Evolutionary conservation across 1,140 invertebrate genomes (phyloP).

Genomic region (Pseudomyrmex concolor): DNA sequence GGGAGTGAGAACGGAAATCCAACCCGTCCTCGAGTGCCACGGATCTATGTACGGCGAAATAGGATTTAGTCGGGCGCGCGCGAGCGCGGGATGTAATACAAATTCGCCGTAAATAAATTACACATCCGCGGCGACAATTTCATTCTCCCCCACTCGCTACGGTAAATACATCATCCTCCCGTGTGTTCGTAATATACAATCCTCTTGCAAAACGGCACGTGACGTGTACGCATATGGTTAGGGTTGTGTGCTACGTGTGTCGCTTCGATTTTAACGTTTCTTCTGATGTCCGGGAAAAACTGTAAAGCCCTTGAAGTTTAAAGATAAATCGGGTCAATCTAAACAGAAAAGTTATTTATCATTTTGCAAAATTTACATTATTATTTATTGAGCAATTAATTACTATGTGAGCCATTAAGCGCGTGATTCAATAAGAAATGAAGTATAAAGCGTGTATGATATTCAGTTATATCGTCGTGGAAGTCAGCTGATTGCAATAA

Average conservation of each 20-base stretch:
- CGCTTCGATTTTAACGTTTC: conserved; percentile 44
- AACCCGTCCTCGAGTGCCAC: conserved; percentile 36
- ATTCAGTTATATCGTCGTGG: too few relatives aligned
- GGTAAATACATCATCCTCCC: conserved; percentile 24
- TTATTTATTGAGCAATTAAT: too few relatives aligned
- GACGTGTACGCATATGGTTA: too few relatives aligned
- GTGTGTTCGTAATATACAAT: conserved; percentile 1
- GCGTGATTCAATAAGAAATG: too few relatives aligned
- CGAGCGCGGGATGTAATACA: neutral
- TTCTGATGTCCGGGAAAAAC: neutral
- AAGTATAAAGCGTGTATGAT: too few relatives aligned
- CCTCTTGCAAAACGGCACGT: neutral
- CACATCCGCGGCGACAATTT: conserved; percentile 26
- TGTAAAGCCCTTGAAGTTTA: neutral
- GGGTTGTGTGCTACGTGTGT: neutral
- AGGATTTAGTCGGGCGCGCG: conserved; percentile 46
- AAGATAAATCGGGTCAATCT: too few relatives aligned
- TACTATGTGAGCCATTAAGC: too few relatives aligned
- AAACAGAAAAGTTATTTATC: too few relatives aligned
- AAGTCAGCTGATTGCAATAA: too few relatives aligned
- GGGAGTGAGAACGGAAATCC: neutral
- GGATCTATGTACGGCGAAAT: conserved; percentile 31
- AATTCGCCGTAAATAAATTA: conserved; percentile 64
- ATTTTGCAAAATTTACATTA: too few relatives aligned
- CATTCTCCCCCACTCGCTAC: conserved; percentile 25